These are phyloP conservation scores for Camponotus fellah DNA, from an alignment of 2,888 invertebrate genomes.

Conservation along the genomic window DNA sequence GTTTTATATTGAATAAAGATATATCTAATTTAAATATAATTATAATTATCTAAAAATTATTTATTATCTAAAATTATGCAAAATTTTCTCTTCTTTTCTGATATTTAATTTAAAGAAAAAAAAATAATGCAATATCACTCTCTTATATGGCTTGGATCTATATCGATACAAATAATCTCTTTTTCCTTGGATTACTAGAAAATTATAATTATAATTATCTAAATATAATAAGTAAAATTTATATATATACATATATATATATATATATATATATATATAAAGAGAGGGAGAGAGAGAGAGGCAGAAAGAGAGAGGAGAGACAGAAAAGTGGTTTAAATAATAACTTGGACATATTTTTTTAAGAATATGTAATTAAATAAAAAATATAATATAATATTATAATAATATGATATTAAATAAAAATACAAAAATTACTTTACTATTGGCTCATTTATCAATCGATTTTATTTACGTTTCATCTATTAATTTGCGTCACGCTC, in stretches of 20 bases:
- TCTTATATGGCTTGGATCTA: not conserved
- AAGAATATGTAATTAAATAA: too few relatives aligned
- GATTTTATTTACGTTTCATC: not conserved
- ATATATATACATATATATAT: too few relatives aligned
- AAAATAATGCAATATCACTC: not conserved
- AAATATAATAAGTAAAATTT: slow-evolving; percentile 21
- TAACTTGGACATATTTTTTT: not conserved
- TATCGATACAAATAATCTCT: not conserved
- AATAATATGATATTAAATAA: not conserved
- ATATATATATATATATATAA: too few relatives aligned
- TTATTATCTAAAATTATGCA: not conserved
- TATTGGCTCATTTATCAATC: not conserved
- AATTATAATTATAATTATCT: slow-evolving; percentile 1
- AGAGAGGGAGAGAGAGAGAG: not conserved
- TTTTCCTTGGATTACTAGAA: not conserved
- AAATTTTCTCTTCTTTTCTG: not conserved
- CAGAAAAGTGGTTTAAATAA: not conserved
- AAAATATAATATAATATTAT: not conserved
- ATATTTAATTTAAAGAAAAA: not conserved
- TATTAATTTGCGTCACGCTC: not conserved
- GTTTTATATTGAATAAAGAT: not conserved
- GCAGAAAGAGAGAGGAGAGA: not conserved
- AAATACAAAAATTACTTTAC: not conserved
- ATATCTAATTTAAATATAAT: not conserved
- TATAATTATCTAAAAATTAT: not conserved